phyloP scores from a whole-genome alignment of 2,797 vertebrate species.

The Heliangelus exortis region DNA sequence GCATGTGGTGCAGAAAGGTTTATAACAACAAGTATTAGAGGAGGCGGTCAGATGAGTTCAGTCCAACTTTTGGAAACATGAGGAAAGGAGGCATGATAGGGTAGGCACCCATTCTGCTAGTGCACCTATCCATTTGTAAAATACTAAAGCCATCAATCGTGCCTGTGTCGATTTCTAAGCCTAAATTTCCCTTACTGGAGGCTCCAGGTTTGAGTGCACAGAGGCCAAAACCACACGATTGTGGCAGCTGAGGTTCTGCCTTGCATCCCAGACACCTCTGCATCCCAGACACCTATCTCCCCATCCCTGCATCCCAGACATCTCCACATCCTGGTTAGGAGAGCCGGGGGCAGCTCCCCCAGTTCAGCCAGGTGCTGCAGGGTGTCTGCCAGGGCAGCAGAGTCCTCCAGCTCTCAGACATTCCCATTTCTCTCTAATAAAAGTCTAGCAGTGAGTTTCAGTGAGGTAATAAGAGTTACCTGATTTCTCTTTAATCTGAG shows the following conservation, averaged over 20 bases:
- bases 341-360: not conserved
- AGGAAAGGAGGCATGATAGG: not conserved
- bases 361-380: not conserved
- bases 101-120: not conserved
- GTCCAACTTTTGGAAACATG: not conserved
- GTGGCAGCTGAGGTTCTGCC: not conserved
- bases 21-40: not conserved
- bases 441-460: slow-evolving; percentile 46
- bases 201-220: not conserved
- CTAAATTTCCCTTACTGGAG: slow-evolving; percentile 1
- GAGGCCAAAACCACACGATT: not conserved
- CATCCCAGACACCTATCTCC: too few species aligned
- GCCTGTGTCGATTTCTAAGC: not conserved
- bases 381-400: slow-evolving; percentile 10
- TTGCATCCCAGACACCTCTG: not conserved
- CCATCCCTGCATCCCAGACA: not conserved
- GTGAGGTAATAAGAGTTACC: slow-evolving; percentile 49
- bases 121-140: not conserved
- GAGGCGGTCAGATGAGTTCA: not conserved
- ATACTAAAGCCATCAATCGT: not conserved
- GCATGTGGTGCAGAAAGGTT: slow-evolving; percentile 35
- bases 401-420: slow-evolving; percentile 1
- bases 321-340: not conserved
- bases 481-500: slow-evolving; percentile 56
- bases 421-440: not conserved